Conservation (phyloP, 23 tunicate genomes). For the Ciona savignyi region DNA sequence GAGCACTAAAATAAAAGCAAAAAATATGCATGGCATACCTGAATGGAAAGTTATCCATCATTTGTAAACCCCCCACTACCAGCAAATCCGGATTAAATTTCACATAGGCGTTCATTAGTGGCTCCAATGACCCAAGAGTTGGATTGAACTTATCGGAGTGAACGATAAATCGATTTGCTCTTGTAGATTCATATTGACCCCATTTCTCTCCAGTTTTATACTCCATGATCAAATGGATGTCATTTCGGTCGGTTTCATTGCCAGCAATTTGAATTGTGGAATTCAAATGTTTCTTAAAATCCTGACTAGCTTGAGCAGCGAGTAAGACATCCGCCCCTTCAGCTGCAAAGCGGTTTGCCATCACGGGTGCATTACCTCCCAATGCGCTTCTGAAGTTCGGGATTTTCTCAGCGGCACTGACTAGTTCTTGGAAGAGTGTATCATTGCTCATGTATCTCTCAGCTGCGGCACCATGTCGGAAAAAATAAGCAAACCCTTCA, state of each 20-base stretch:
- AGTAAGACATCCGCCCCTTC: slow-evolving; percentile 83
- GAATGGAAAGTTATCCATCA: slow-evolving; percentile 86
- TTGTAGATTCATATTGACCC: slow-evolving; percentile 34
- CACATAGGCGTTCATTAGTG: slow-evolving; percentile 30
- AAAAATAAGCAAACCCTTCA: slow-evolving; percentile 74
- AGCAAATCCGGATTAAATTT: slow-evolving; percentile 35
- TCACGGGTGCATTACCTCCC: slow-evolving; percentile 98
- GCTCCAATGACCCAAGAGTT: slow-evolving; percentile 48
- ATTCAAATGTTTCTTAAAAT: slow-evolving; percentile 15
- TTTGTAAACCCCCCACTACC: slow-evolving; percentile 83
- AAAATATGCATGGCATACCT: too few species aligned
- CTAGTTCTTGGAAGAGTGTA: slow-evolving; percentile 41
- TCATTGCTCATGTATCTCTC: slow-evolving; percentile 44
- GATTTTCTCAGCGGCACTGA: slow-evolving; percentile 18
- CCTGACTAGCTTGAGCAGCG: slow-evolving; percentile 48
- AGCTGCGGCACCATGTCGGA: slow-evolving; percentile 81
- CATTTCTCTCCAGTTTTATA: slow-evolving; percentile 87
- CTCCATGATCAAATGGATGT: slow-evolving; percentile 88
- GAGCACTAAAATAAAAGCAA: too few species aligned
- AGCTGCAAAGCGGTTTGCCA: slow-evolving; percentile 84
- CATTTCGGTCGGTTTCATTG: slow-evolving; percentile 24
- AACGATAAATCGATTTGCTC: slow-evolving; percentile 75
- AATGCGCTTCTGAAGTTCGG: slow-evolving; percentile 12
- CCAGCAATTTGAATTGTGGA: slow-evolving; percentile 46
- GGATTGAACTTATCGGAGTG: slow-evolving; percentile 75